These are phyloP conservation scores for Eurytemora carolleeae DNA, from an alignment of 1,140 invertebrate genomes.

Conservation along the genomic window DNA sequence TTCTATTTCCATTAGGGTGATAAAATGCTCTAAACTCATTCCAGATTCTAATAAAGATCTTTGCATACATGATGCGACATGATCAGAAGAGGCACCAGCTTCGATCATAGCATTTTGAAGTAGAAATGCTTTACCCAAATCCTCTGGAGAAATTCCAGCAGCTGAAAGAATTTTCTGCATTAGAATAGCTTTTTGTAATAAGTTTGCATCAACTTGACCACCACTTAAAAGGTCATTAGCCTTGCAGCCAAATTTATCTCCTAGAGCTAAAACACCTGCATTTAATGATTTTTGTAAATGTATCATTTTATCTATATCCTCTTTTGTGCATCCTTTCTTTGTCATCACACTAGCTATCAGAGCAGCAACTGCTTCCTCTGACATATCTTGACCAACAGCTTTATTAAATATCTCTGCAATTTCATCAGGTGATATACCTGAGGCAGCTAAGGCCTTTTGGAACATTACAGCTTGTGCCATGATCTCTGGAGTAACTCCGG, in stretches of 20 bases:
- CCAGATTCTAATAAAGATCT: constrained; percentile 6
- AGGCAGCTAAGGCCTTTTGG: constrained; percentile 3
- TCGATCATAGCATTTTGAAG: constrained; percentile 7
- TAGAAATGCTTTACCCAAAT: constrained; percentile 9
- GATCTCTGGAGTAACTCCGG: constrained; percentile 7
- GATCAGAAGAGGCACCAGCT: constrained; percentile 6
- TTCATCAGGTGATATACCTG: constrained; percentile 8
- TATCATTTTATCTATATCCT: constrained; percentile 2
- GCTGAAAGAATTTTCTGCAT: constrained; percentile 6
- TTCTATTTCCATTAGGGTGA: constrained; percentile 4
- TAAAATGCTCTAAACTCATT: constrained; percentile 4
- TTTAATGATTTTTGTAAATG: constrained; percentile 1
- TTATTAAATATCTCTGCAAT: background rate
- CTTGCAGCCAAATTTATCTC: background rate
- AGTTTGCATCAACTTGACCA: background rate
- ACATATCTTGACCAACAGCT: background rate
- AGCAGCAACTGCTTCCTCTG: background rate
- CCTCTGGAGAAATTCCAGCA: constrained; percentile 3
- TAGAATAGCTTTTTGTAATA: constrained; percentile 1
- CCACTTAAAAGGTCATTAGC: background rate
- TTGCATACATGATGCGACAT: constrained; percentile 1
- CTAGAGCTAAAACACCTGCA: background rate
- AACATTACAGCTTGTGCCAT: constrained; percentile 8
- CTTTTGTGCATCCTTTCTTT: background rate
- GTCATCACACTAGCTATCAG: background rate